phyloP scores from a whole-genome alignment of 2,113 vertebrate species.

The Seriola aureovittata region DNA sequence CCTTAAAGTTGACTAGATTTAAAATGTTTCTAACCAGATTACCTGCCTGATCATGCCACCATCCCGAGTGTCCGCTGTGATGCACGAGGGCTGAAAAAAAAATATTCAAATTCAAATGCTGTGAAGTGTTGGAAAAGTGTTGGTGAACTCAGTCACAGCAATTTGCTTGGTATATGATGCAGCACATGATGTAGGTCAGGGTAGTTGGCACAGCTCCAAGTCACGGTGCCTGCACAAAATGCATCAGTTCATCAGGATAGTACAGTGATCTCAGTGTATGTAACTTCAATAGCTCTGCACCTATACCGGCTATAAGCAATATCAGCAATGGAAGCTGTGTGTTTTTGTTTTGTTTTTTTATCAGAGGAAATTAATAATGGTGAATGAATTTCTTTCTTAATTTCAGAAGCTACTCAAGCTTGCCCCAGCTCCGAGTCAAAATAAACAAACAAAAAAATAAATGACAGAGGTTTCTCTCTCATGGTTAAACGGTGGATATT shows the following conservation, averaged over 20 bases:
- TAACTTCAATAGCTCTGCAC: background rate
- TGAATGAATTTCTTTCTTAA: background rate
- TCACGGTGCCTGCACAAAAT: background rate
- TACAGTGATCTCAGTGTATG: background rate
- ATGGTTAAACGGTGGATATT: background rate
- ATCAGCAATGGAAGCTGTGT: background rate
- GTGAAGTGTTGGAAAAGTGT: background rate
- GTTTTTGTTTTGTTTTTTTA: background rate
- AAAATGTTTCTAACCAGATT: background rate
- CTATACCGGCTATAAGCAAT: too few relatives aligned
- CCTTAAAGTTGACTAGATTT: background rate
- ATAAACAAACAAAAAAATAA: background rate
- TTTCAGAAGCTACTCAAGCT: background rate
- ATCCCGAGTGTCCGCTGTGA: too few relatives aligned
- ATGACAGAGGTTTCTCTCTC: background rate
- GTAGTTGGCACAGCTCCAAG: background rate
- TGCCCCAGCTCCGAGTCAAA: background rate
- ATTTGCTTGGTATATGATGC: background rate
- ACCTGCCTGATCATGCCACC: background rate
- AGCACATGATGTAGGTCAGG: background rate
- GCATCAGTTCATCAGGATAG: background rate
- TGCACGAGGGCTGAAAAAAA: too few relatives aligned
- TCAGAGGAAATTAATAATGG: background rate
- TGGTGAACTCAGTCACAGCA: background rate
- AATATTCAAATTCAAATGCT: background rate